A percentile compares a stretch with the other conserved stretches of the same genome.
phyloP scores from a whole-genome alignment of 2,888 invertebrate species.

The Sminthurides aquaticus region DNA sequence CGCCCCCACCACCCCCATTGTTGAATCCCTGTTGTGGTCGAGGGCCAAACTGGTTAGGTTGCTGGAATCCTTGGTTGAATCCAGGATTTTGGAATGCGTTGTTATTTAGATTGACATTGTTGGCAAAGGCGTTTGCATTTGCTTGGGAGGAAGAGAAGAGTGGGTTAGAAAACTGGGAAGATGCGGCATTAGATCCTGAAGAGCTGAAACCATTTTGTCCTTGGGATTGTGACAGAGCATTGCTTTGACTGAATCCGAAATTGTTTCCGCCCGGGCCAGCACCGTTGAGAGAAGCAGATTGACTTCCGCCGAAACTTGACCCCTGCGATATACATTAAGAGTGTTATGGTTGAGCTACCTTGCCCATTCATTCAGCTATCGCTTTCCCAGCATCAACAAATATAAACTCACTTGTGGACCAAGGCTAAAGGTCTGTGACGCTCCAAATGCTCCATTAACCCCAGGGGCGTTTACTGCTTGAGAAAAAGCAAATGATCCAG shows the following conservation, averaged over 20 bases:
- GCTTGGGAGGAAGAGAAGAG: constrained; percentile 21
- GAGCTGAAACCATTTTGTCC: constrained; percentile 19
- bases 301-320: constrained; percentile 19
- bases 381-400: too few species aligned
- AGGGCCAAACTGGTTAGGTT: neutral
- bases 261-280: constrained; percentile 15
- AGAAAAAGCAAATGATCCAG: constrained; percentile 18
- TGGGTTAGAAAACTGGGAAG: constrained; percentile 20
- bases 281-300: constrained; percentile 23
- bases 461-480: constrained; percentile 21
- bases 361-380: too few species aligned
- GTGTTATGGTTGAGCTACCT: too few species aligned
- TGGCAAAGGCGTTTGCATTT: constrained; percentile 27
- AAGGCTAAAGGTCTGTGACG: constrained; percentile 20
- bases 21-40: too few species aligned
- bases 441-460: constrained; percentile 21
- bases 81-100: neutral
- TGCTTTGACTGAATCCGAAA: constrained; percentile 25
- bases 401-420: constrained; percentile 19
- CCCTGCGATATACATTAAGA: constrained; percentile 12
- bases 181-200: constrained; percentile 19
- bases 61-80: neutral
- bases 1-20: neutral
- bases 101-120: constrained; percentile 17
- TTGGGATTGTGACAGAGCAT: constrained; percentile 7